Conservation (phyloP, 2,113 vertebrate genomes). For the Aix galericulata region DNA sequence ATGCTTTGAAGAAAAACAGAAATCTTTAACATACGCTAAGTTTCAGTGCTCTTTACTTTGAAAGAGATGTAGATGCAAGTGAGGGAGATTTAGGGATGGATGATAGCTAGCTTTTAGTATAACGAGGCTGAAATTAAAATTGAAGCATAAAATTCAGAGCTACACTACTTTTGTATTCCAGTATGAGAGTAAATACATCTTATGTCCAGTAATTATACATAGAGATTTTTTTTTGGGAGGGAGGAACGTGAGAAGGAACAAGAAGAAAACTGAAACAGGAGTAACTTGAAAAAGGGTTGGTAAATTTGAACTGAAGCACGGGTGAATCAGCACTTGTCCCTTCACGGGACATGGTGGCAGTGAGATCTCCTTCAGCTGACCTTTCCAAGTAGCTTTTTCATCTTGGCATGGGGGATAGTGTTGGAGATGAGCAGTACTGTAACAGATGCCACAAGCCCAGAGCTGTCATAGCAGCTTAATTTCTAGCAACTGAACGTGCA, state of each 20-base stretch:
- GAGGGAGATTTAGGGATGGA: background rate
- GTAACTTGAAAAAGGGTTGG: background rate
- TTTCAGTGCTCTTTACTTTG: background rate
- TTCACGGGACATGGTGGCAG: background rate
- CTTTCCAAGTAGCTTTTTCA: background rate
- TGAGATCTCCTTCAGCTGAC: background rate
- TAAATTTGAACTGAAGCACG: background rate
- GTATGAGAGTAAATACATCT: background rate
- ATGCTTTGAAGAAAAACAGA: background rate
- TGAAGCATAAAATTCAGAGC: background rate
- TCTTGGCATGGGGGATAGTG: background rate
- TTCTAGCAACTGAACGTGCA: background rate
- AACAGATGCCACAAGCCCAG: background rate
- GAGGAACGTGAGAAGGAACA: background rate
- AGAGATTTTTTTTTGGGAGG: background rate
- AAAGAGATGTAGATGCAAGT: background rate
- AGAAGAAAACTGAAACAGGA: background rate
- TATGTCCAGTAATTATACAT: background rate
- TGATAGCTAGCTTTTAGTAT: background rate
- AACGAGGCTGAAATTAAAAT: background rate
- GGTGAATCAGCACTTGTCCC: background rate
- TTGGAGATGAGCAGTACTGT: background rate
- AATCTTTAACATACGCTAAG: background rate
- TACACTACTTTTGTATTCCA: background rate
- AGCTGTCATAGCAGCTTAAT: background rate